phyloP scores from a whole-genome alignment of 2,113 vertebrate species.

The Panthera tigris region DNA sequence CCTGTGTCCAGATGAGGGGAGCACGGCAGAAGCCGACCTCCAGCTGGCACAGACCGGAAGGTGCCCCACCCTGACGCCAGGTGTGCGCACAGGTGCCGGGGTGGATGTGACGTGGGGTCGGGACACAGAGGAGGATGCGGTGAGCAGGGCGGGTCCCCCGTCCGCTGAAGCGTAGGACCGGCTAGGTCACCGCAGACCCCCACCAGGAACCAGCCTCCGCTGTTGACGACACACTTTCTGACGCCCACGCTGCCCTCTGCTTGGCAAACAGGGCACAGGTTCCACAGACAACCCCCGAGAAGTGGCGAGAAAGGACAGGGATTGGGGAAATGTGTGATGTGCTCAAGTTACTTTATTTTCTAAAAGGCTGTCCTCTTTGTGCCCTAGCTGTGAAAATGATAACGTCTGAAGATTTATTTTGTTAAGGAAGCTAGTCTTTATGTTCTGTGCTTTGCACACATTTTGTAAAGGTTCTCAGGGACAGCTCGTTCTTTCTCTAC shows the following conservation, averaged over 20 bases:
- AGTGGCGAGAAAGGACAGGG: neutral
- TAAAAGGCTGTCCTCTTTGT: neutral
- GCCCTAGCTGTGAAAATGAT: neutral
- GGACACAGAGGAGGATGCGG: too few relatives aligned
- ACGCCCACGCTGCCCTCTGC: neutral
- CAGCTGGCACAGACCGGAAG: too few relatives aligned
- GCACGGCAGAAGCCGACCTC: too few relatives aligned
- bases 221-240: neutral
- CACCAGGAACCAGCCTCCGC: neutral
- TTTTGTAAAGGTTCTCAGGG: neutral
- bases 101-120: too few relatives aligned
- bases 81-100: neutral
- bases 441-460: neutral
- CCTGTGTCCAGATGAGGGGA: neutral
- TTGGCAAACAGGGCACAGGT: neutral
- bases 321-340: neutral
- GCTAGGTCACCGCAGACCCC: neutral
- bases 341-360: neutral
- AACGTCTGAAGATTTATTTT: neutral
- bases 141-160: neutral
- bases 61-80: neutral
- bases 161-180: neutral
- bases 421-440: neutral
- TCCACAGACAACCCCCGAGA: neutral
- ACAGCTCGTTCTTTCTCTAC: neutral